phyloP scores from a whole-genome alignment of 1,140 invertebrate species.

The Marisa cornuarietis region DNA sequence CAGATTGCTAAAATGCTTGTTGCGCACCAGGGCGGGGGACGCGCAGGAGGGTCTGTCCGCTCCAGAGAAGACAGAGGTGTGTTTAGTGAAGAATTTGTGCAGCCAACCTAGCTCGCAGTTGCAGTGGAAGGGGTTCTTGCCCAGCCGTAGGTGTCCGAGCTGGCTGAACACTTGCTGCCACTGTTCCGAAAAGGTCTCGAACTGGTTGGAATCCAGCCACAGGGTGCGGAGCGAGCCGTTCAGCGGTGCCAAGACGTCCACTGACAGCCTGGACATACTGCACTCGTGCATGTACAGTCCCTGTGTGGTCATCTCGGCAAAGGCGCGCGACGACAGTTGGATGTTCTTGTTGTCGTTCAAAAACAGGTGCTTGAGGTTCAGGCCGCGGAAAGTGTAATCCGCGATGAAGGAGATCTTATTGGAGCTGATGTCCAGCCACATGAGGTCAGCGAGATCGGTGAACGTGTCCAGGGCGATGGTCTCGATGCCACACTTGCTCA shows the following conservation, averaged over 20 bases:
- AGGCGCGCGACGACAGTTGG: slow-evolving; percentile 53
- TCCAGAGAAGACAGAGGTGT: slow-evolving; percentile 48
- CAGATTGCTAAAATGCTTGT: slow-evolving; percentile 50
- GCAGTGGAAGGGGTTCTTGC: slow-evolving; percentile 62
- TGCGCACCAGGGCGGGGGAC: slow-evolving; percentile 46
- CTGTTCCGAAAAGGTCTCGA: slow-evolving; percentile 49
- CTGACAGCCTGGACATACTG: slow-evolving; percentile 49
- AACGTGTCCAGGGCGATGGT: slow-evolving; percentile 60
- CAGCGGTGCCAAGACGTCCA: slow-evolving; percentile 56
- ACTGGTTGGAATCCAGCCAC: slow-evolving; percentile 62
- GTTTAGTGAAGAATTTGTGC: slow-evolving; percentile 50
- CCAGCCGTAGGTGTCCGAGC: slow-evolving; percentile 58
- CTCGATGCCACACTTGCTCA: slow-evolving; percentile 63
- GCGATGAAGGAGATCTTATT: slow-evolving; percentile 58
- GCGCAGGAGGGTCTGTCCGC: slow-evolving; percentile 52
- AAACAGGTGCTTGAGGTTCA: slow-evolving; percentile 61
- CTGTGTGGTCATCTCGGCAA: slow-evolving; percentile 56
- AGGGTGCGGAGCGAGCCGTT: slow-evolving; percentile 58
- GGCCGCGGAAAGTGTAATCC: slow-evolving; percentile 61
- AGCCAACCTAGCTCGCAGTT: slow-evolving; percentile 63
- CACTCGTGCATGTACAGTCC: slow-evolving; percentile 63
- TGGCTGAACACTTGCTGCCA: slow-evolving; percentile 56
- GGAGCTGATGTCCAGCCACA: slow-evolving; percentile 63
- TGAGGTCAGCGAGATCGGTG: slow-evolving; percentile 54
- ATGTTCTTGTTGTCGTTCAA: slow-evolving; percentile 62